Conservation (phyloP, 2,797 vertebrate species). For the Hoplostethus mediterraneus region DNA sequence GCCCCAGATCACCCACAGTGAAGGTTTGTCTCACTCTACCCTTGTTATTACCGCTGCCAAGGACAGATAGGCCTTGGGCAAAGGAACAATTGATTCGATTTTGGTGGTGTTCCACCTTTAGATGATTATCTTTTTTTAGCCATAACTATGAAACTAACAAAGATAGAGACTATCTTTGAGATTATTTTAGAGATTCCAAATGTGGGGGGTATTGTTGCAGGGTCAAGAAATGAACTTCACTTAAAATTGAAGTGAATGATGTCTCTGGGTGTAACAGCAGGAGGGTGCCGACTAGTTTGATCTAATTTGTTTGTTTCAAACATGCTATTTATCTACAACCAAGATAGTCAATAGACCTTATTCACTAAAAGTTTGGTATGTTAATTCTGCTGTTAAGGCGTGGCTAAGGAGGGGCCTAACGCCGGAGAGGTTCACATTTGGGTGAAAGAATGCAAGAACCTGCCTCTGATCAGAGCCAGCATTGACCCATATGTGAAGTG, state of each 20-base stretch:
- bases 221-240: no score
- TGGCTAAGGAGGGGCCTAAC: constrained; percentile 79
- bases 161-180: no score
- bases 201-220: no score
- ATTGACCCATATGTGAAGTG: constrained; percentile 97
- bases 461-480: constrained; percentile 87
- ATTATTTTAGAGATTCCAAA: no score
- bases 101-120: no score
- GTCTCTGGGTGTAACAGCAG: no score
- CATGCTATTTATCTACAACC: neutral
- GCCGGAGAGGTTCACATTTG: constrained; percentile 97
- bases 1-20: constrained; percentile 87
- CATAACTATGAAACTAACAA: no score
- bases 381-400: constrained; percentile 42
- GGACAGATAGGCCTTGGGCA: no score
- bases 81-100: no score
- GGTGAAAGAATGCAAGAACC: constrained; percentile 95
- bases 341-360: no score
- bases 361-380: constrained; percentile 2
- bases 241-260: no score
- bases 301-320: neutral
- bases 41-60: neutral
- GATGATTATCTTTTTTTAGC: no score
- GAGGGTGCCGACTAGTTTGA: neutral
- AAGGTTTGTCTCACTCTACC: constrained; percentile 52